A percentile compares a stretch with the other conserved stretches of the same genome.
These are phyloP conservation scores for Siniperca chuatsi DNA, from an alignment of 2,113 vertebrate genomes.

Conservation along the genomic window DNA sequence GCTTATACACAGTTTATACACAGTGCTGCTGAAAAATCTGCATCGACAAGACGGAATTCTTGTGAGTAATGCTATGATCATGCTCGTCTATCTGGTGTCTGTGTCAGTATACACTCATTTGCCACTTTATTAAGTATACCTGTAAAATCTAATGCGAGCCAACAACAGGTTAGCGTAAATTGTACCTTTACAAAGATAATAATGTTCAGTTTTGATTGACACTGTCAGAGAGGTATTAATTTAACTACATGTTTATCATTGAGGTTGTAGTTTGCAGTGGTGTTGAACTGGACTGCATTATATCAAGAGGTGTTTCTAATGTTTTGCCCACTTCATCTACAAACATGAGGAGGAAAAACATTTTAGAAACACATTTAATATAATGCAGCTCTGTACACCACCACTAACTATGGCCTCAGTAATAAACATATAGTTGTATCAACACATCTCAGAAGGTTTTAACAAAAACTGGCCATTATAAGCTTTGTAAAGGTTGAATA, in stretches of 20 bases:
- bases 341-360: too few species aligned
- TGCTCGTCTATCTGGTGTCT: background rate
- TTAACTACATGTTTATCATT: background rate
- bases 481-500: background rate
- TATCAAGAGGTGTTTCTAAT: background rate
- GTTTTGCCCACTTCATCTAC: too few species aligned
- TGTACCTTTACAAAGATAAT: background rate
- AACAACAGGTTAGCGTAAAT: background rate
- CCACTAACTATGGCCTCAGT: background rate
- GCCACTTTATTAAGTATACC: background rate
- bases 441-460: background rate
- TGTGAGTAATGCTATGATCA: background rate
- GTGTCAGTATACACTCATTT: background rate
- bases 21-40: background rate
- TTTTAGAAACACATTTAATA: background rate
- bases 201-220: background rate
- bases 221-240: background rate
- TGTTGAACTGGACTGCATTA: background rate
- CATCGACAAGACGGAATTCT: background rate
- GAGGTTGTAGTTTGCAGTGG: background rate
- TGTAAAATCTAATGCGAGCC: background rate
- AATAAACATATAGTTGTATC: background rate
- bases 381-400: background rate
- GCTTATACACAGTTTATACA: background rate
- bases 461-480: background rate